A percentile compares a stretch with the other conserved stretches of the same genome.
phyloP scores from a whole-genome alignment of 2,888 invertebrate species.

The Octodonta nipae region DNA sequence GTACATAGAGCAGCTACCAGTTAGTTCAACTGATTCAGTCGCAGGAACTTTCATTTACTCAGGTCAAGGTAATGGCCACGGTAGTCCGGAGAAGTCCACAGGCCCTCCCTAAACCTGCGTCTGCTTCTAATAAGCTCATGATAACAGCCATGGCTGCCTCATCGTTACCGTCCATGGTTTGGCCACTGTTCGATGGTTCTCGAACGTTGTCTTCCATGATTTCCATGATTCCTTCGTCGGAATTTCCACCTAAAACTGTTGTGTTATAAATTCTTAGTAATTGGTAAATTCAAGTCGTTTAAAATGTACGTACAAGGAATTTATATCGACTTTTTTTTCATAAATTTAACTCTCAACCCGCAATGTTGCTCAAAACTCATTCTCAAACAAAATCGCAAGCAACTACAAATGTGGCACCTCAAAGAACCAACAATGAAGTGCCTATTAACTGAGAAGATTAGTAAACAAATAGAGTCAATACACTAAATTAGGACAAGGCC shows the following conservation, averaged over 20 bases:
- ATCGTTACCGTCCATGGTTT: conserved; percentile 59
- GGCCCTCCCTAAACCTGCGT: conserved; percentile 80
- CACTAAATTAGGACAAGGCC: no score
- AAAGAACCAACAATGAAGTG: no score
- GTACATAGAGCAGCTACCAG: no score
- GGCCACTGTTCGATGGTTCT: conserved; percentile 34
- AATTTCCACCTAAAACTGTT: conserved; percentile 23
- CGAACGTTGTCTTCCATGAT: conserved; percentile 43
- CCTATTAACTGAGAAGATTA: no score
- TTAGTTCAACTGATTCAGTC: conserved; percentile 1
- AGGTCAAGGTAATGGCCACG: conserved; percentile 65
- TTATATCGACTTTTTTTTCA: no score
- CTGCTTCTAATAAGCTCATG: conserved; percentile 79
- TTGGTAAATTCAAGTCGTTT: background rate
- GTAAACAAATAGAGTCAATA: no score
- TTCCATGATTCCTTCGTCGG: conserved; percentile 43
- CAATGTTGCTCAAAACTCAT: no score
- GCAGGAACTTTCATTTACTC: conserved; percentile 8
- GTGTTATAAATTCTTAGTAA: background rate
- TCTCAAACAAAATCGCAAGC: no score
- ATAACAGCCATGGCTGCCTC: conserved; percentile 87
- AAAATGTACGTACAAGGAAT: background rate
- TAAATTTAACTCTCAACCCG: no score
- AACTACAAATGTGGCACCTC: no score
- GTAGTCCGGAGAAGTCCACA: conserved; percentile 72